Percentiles rank a stretch among this genome's conserved stretches.
phyloP scores from a whole-genome alignment of 92 coral and sea anemone species.

The Parazoanthus darwini region DNA sequence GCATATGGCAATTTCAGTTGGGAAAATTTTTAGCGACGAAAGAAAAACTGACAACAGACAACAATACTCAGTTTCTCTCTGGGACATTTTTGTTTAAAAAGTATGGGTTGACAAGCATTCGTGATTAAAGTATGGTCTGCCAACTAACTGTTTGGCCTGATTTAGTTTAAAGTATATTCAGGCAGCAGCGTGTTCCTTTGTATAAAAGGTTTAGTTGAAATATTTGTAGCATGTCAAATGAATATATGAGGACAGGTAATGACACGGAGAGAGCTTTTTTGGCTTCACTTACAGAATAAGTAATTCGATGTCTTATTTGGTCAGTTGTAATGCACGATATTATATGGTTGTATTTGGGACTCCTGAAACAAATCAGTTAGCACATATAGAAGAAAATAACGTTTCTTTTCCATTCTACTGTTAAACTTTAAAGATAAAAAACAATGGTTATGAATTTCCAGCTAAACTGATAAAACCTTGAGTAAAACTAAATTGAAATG shows the following conservation, averaged over 20 bases:
- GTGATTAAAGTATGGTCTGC: background rate
- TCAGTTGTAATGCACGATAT: background rate
- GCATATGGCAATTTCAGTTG: background rate
- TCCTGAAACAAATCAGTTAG: background rate
- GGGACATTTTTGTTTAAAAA: background rate
- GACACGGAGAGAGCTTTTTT: background rate
- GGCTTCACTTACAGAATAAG: slow-evolving; percentile 6
- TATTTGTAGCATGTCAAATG: background rate
- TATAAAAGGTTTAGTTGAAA: background rate
- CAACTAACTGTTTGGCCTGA: background rate
- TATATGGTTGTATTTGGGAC: background rate
- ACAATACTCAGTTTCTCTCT: too few species aligned
- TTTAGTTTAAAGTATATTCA: background rate
- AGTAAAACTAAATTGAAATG: too few species aligned
- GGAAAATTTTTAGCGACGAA: too few species aligned
- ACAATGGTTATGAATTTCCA: too few species aligned
- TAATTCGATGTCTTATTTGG: background rate
- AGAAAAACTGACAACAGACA: background rate
- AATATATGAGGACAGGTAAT: background rate
- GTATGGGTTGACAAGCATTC: background rate
- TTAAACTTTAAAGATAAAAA: too few species aligned
- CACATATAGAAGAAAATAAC: background rate
- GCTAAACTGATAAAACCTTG: too few species aligned
- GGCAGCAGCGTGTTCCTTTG: background rate
- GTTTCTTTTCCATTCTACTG: background rate